phyloP scores from a whole-genome alignment of 2,113 vertebrate species.

The Oncorhynchus kisutch region DNA sequence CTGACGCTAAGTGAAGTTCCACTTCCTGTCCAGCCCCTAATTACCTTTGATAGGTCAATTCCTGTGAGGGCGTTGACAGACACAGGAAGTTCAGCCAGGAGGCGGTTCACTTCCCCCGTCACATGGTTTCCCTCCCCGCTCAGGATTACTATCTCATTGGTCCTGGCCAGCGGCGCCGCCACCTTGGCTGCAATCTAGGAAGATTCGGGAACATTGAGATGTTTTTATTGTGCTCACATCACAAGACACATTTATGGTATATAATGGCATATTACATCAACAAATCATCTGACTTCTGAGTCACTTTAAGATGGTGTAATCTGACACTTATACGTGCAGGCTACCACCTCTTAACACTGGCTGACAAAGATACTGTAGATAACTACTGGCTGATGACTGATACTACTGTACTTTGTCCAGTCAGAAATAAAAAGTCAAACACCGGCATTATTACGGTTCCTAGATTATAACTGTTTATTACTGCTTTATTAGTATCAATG shows the following conservation, averaged over 20 bases:
- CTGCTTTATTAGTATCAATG: too few species aligned
- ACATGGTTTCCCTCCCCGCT: slow-evolving; percentile 80
- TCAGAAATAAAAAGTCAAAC: too few species aligned
- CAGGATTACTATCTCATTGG: slow-evolving; percentile 90
- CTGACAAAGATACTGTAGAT: too few species aligned
- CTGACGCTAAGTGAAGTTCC: slow-evolving; percentile 74
- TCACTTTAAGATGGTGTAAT: too few species aligned
- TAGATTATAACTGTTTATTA: slow-evolving; percentile 34
- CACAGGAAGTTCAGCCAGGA: slow-evolving; percentile 87
- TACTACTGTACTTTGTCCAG: too few species aligned
- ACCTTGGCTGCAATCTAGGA: slow-evolving; percentile 87
- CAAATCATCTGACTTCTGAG: too few species aligned
- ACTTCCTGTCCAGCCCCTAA: slow-evolving; percentile 77
- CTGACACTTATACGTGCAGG: too few species aligned
- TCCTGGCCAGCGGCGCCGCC: slow-evolving; percentile 84
- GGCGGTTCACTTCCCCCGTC: slow-evolving; percentile 79
- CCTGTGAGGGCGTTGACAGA: slow-evolving; percentile 90
- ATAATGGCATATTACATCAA: too few species aligned
- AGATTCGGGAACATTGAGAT: slow-evolving; percentile 60
- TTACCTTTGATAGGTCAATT: slow-evolving; percentile 88
- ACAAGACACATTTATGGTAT: too few species aligned
- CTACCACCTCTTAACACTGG: too few species aligned
- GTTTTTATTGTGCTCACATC: not conserved
- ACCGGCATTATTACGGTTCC: slow-evolving; percentile 45
- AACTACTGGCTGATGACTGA: too few species aligned